Conservation (phyloP, 2,888 invertebrate species). For the Cosmia pyralina region DNA sequence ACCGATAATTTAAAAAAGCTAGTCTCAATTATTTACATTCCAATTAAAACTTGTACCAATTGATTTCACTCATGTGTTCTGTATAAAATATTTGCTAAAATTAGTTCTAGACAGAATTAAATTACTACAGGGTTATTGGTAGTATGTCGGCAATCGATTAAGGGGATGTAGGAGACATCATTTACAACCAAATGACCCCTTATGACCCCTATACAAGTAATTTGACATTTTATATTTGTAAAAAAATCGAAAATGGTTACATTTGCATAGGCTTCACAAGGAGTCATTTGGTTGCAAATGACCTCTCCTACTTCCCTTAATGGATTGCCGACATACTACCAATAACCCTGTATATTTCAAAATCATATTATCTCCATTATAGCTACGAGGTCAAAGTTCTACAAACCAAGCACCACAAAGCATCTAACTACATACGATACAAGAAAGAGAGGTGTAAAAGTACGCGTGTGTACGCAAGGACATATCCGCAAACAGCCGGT, state of each 20-base stretch:
- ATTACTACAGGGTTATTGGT: too few relatives aligned
- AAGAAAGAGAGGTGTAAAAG: slow-evolving; percentile 50
- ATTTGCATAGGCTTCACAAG: too few relatives aligned
- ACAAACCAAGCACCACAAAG: slow-evolving; percentile 76
- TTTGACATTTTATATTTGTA: too few relatives aligned
- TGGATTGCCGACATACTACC: too few relatives aligned
- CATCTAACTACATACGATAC: slow-evolving; percentile 62
- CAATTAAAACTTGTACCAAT: slow-evolving; percentile 35
- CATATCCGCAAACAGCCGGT: slow-evolving; percentile 56
- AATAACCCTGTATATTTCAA: slow-evolving; percentile 53
- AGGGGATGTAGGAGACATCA: too few relatives aligned
- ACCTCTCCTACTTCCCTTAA: too few relatives aligned
- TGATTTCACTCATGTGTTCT: slow-evolving; percentile 3
- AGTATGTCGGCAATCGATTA: too few relatives aligned
- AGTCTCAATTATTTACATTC: slow-evolving; percentile 81
- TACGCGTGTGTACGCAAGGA: slow-evolving; percentile 60
- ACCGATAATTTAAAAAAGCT: slow-evolving; percentile 86
- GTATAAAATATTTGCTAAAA: slow-evolving; percentile 17
- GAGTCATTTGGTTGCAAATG: too few relatives aligned
- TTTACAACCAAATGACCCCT: too few relatives aligned
- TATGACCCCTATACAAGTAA: too few relatives aligned
- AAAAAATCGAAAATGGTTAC: too few relatives aligned
- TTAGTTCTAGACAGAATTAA: slow-evolving; percentile 13
- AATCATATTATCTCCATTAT: slow-evolving; percentile 52
- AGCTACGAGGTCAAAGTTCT: slow-evolving; percentile 61